Evolutionary conservation across 2,113 vertebrate genomes (phyloP), one percentile per base, ranked within the genome.

Genomic region (Megaceryle maxima): DNA sequence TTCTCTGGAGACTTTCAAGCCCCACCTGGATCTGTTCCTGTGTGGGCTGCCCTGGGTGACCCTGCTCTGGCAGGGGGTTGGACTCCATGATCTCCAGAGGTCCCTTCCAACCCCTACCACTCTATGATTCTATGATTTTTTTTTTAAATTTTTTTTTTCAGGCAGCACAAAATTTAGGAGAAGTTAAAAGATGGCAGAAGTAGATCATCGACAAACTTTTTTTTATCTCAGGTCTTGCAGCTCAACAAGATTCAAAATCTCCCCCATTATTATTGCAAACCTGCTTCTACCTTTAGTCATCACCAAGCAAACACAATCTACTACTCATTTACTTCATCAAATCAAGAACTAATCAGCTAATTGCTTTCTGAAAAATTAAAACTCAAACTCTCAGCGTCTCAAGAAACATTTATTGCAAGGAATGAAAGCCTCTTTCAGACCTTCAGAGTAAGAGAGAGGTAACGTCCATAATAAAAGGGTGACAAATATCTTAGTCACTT

Each of bases 281-380:
- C 57, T 64, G 37, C 64, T 82, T 39, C 76, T 60, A 62, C 31
- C 48, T 77, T 73, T 87, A 83, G 48, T 60, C 78, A 78, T 50
- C 72, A 77, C 56, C 0, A 2, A 72, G 48, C 31, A 69, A 83
- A 79, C 78, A 86, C 51, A 74, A 82, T 59, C 78, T 94, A 25
- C 81, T 26, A 48, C 39, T 91, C 59, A 41, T 43, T 41, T 29
- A 29, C 83, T 93, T 83, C 70, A 77, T 19, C 51, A 57, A 68
- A 88, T 85, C 76, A 70, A 78, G 81, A 85, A 75, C 82, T 31
- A 44, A 95, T 94, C 87, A 88, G 85, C 48, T 80, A 92, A 91
- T 56, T 95, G 48, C 51, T 86, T 37, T 73, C 24, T 28, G 64
- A 87, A 79, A 88, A 96, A 67, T 21, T 63, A 56, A 59, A 75